These are phyloP conservation scores for Monomorium pharaonis DNA, from an alignment of 1,140 invertebrate species.

Conservation along the genomic window DNA sequence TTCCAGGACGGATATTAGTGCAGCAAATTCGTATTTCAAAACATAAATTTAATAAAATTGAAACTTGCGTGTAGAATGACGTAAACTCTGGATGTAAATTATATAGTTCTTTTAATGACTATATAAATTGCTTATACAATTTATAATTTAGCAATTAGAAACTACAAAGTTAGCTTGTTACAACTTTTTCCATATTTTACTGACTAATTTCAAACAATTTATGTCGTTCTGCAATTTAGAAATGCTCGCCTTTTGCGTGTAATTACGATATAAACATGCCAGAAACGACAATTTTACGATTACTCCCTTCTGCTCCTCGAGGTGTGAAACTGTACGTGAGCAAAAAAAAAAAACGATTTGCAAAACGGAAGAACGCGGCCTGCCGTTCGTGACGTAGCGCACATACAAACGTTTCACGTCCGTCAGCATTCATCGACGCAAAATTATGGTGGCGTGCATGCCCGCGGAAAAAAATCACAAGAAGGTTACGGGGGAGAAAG, in stretches of 20 bases:
- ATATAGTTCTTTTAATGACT: background rate
- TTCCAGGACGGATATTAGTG: background rate
- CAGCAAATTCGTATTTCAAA: background rate
- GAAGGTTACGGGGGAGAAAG: background rate
- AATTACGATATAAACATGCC: background rate
- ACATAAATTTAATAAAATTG: background rate
- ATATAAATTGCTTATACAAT: background rate
- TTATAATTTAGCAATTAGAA: background rate
- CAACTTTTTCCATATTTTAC: background rate
- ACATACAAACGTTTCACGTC: background rate
- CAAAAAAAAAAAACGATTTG: too few species aligned
- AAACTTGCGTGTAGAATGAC: background rate
- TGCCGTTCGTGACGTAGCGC: background rate
- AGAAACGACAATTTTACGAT: background rate
- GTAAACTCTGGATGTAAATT: background rate
- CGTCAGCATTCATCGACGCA: constrained; percentile 35
- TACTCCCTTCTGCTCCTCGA: background rate
- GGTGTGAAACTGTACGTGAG: background rate
- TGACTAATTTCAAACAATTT: background rate
- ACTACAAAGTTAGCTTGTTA: background rate
- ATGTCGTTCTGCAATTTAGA: background rate
- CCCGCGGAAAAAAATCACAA: background rate
- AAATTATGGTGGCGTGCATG: constrained; percentile 15
- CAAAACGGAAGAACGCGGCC: background rate
- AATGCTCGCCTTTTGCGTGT: background rate